Evolutionary conservation across 2,888 invertebrate species (phyloP), one percentile per base, ranked within the genome.

Genomic region (Cheiracanthium punctorium): DNA sequence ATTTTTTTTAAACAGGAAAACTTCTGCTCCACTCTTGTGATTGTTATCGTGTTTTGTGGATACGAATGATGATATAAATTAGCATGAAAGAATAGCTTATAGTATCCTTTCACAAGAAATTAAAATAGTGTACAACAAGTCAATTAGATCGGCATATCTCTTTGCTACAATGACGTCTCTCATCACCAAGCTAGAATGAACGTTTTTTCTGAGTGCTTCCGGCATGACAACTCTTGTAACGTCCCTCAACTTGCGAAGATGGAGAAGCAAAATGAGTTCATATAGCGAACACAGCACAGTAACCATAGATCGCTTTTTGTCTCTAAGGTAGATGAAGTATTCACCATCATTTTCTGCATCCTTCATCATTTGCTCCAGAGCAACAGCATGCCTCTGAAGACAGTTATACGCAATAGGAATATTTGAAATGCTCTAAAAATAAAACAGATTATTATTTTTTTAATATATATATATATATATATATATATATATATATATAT

Each of bases 351-450:
- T 4, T 58, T 58, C 17, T 8, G 58, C 58, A 24, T 58, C 58
- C 4, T 58, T 17, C 58, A 58, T 58, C 58, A 58, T 58, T 58
- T 58, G 58, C 24, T 58, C 58, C 2, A 58, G 24, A 7, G 24
- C 58, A 7, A 58, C 58, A 7, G 58, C 58, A 24, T 58, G 58
- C 12, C 58, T 58, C 12, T 58, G 58, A 17, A 58, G 8, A 12
- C 58, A 58, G 17, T 58, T 58, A 12, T 58, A 58, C 7, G 58
- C 58, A 24, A 58, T 58, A 7, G 58, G 58, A 24, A 58, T 20
- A 58, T 58, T 58, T 24, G 58, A 58, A 58, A 58, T 58, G 24
- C 58, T 58, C 58, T 58, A 17, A 58, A 58, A 58, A 48, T 12
- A 7, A 37, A 37, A 7, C 4, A 37, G 37, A 37, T 37, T 7